Evolutionary conservation across 2,113 vertebrate species (phyloP).

Genomic region (Clarias batrachus): DNA sequence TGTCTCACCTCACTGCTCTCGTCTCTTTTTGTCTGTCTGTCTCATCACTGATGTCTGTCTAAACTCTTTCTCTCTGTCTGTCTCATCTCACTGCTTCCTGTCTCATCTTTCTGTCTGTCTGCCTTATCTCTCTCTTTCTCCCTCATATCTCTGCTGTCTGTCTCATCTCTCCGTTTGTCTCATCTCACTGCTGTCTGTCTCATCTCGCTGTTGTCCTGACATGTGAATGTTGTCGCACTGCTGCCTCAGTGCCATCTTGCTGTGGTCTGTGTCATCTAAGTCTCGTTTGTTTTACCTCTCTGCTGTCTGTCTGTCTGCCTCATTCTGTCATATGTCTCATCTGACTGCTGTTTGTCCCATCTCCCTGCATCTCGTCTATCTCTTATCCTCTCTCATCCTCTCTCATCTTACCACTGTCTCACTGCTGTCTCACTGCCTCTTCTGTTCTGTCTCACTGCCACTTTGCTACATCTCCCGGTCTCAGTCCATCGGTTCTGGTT

Average conservation of each 20-base stretch:
- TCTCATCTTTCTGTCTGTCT: no score
- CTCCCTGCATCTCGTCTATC: neutral
- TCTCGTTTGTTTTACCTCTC: neutral
- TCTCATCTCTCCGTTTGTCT: neutral
- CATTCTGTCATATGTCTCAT: no score
- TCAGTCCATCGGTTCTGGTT: neutral
- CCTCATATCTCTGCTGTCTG: neutral
- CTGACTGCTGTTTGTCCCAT: neutral
- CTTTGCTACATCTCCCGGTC: neutral
- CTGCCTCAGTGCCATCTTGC: neutral
- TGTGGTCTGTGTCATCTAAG: neutral
- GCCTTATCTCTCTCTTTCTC: no score
- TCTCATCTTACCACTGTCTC: neutral
- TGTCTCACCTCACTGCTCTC: neutral
- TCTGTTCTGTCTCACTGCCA: neutral
- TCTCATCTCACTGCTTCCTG: neutral
- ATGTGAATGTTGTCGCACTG: no score
- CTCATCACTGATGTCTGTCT: neutral
- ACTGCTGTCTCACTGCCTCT: neutral
- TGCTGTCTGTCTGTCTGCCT: neutral
- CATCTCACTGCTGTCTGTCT: neutral
- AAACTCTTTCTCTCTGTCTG: neutral
- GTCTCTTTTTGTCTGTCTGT: no score
- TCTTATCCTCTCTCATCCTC: neutral
- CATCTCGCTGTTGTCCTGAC: no score